phyloP scores from a whole-genome alignment of 1,140 invertebrate genomes.

The Dinothrombium tinctorium region DNA sequence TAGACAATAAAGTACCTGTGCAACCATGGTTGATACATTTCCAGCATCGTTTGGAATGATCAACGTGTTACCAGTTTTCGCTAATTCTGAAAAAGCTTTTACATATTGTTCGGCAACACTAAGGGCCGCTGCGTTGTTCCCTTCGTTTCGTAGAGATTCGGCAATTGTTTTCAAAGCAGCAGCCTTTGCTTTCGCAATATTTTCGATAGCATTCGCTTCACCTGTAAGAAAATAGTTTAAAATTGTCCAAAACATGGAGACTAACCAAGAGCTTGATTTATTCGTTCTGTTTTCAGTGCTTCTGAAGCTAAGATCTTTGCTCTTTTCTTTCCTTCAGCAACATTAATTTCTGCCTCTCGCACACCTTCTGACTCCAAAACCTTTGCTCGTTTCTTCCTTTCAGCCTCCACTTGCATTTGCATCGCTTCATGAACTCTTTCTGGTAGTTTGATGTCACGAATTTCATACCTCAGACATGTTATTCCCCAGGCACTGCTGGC shows the following conservation, averaged over 20 bases:
- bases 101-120: conserved; percentile 87
- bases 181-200: conserved; percentile 58
- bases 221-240: too few species aligned
- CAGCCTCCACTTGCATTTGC: conserved; percentile 99
- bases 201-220: conserved; percentile 61
- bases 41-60: conserved; percentile 72
- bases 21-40: conserved; percentile 27
- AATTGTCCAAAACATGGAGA: too few species aligned
- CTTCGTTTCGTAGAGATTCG: conserved; percentile 31
- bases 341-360: conserved; percentile 83
- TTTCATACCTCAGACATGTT: conserved; percentile 90
- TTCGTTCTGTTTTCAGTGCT: conserved; percentile 22
- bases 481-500: conserved; percentile 95
- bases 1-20: too few species aligned
- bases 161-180: conserved; percentile 48
- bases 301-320: conserved; percentile 72
- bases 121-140: conserved; percentile 61
- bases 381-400: conserved; percentile 79
- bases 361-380: conserved; percentile 88
- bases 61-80: conserved; percentile 76
- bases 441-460: conserved; percentile 86
- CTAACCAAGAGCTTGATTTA: conserved; percentile 25
- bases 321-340: conserved; percentile 80
- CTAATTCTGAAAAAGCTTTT: conserved; percentile 68
- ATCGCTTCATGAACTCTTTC: conserved; percentile 86